phyloP scores from a whole-genome alignment of 1,140 invertebrate genomes.

The Drosophila nikananu region DNA sequence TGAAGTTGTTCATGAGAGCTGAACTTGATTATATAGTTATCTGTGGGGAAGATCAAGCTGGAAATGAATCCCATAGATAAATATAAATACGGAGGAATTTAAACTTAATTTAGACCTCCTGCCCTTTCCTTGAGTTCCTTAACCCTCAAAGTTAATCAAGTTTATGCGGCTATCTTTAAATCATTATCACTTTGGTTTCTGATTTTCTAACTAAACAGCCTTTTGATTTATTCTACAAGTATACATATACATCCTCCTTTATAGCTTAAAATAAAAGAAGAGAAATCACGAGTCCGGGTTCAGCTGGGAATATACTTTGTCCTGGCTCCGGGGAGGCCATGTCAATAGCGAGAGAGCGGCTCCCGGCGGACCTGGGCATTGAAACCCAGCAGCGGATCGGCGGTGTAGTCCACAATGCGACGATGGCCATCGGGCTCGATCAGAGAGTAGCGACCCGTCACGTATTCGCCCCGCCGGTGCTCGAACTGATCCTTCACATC shows the following conservation, averaged over 20 bases:
- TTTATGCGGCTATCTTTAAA: too few species aligned
- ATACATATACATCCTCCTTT: slow-evolving; percentile 8
- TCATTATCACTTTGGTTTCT: not conserved
- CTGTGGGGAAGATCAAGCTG: not conserved
- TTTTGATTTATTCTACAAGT: slow-evolving; percentile 28
- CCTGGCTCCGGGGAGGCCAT: not conserved
- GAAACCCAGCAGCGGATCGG: slow-evolving; percentile 85
- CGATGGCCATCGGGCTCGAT: slow-evolving; percentile 85
- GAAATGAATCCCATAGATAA: not conserved
- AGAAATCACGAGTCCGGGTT: slow-evolving; percentile 15
- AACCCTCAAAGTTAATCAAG: too few species aligned
- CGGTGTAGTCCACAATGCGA: slow-evolving; percentile 85
- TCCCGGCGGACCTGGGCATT: slow-evolving; percentile 83
- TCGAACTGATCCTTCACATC: slow-evolving; percentile 89
- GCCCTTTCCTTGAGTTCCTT: too few species aligned
- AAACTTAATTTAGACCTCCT: too few species aligned
- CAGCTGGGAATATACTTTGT: slow-evolving; percentile 5
- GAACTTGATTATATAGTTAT: not conserved
- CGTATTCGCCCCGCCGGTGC: slow-evolving; percentile 86
- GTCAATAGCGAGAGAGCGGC: slow-evolving; percentile 57
- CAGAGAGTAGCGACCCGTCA: slow-evolving; percentile 82
- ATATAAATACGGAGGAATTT: too few species aligned
- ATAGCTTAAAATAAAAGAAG: not conserved
- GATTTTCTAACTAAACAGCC: slow-evolving; percentile 50
- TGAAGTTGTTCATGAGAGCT: not conserved